Percentiles rank a stretch among this genome's conserved stretches.
Evolutionary conservation across 2,113 vertebrate genomes (phyloP).

Genomic region (Cygnus buccinator): DNA sequence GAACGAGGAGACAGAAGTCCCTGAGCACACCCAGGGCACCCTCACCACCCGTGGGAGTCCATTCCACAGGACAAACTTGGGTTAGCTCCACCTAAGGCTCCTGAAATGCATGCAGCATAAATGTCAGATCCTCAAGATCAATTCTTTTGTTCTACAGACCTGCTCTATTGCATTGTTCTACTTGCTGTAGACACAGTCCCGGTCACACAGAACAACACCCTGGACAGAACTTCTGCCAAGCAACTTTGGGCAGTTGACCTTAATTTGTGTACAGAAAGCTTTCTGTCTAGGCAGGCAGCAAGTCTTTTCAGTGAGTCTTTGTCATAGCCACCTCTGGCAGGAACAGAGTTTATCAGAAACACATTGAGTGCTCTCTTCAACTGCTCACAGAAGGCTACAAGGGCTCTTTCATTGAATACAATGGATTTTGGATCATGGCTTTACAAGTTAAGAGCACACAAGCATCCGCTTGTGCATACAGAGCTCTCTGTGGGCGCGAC

Average conservation of each 20-base stretch:
- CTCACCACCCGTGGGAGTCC: neutral
- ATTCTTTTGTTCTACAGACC: neutral
- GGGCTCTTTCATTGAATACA: neutral
- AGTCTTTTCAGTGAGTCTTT: neutral
- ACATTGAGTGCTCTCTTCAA: neutral
- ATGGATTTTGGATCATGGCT: neutral
- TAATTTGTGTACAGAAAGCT: neutral
- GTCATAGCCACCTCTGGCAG: neutral
- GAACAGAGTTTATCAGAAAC: neutral
- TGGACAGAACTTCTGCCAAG: neutral
- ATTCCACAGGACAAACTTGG: neutral
- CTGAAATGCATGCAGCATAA: neutral
- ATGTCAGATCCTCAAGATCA: neutral
- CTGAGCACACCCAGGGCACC: neutral
- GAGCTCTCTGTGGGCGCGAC: neutral
- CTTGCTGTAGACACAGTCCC: neutral
- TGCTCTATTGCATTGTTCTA: neutral
- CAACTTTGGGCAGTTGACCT: neutral
- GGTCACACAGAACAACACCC: neutral
- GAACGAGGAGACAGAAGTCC: neutral
- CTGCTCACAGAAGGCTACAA: neutral
- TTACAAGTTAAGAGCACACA: neutral
- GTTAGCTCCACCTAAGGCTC: neutral
- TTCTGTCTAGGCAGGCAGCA: neutral
- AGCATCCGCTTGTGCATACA: neutral